Percentiles rank a stretch among this genome's conserved stretches.
Evolutionary conservation across 1,140 invertebrate species (phyloP).

Genomic region (Pteromalus puparum): DNA sequence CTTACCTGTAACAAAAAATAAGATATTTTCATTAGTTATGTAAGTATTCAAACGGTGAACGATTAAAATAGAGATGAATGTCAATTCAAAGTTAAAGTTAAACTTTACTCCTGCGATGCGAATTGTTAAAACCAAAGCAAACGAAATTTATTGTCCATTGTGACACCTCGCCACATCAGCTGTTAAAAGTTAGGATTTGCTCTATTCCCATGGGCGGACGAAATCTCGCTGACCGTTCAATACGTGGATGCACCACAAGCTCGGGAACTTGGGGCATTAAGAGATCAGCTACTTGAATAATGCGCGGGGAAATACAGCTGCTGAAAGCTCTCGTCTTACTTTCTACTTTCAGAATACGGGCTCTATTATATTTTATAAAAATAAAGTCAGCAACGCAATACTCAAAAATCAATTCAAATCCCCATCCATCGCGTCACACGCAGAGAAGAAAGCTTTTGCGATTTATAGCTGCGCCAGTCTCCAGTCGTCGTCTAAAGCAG

Average conservation of each 20-base stretch:
- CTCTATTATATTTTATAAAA: no score
- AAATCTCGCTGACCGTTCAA: neutral
- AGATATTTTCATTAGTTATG: neutral
- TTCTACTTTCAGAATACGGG: no score
- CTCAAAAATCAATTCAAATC: no score
- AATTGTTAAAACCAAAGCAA: neutral
- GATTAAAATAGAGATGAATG: neutral
- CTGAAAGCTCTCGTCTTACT: no score
- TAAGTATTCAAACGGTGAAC: no score
- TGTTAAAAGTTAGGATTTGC: neutral
- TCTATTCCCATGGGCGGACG: neutral
- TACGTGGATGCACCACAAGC: neutral
- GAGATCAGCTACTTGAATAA: neutral
- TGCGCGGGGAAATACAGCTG: neutral
- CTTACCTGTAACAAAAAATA: constrained; percentile 1
- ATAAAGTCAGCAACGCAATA: no score
- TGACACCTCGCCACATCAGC: neutral
- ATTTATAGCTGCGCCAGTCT: neutral
- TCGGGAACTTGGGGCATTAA: neutral
- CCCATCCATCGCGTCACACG: no score
- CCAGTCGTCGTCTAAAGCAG: neutral
- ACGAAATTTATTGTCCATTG: neutral
- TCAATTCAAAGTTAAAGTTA: neutral
- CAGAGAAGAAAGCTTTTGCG: neutral
- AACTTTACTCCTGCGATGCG: neutral